Percentiles rank a stretch among this genome's conserved stretches.
Evolutionary conservation across 1,140 invertebrate genomes (phyloP).

Genomic region (Pogonognathellus flavescens): DNA sequence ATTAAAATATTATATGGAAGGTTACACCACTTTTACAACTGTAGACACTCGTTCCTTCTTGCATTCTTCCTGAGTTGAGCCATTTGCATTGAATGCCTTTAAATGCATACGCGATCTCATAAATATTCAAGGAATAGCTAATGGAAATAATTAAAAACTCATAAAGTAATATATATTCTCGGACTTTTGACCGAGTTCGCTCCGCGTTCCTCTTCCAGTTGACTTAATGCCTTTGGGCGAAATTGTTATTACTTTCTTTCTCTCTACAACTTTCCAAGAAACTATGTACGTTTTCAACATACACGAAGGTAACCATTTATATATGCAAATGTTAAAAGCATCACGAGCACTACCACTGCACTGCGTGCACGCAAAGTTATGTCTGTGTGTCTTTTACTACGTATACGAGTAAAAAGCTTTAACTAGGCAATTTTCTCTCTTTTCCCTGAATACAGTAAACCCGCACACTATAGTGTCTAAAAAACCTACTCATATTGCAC

Average conservation of each 20-base stretch:
- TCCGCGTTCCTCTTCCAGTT: background rate
- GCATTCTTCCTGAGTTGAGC: background rate
- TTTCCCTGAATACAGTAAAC: constrained; percentile 12
- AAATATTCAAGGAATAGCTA: constrained; percentile 28
- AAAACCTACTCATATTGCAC: too few species aligned
- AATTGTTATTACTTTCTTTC: constrained; percentile 37
- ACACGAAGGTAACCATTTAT: background rate
- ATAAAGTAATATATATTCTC: constrained; percentile 46
- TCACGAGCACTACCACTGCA: background rate
- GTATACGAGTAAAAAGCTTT: constrained; percentile 7
- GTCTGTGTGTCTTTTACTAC: too few species aligned
- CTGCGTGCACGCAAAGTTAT: background rate
- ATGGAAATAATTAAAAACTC: constrained; percentile 48
- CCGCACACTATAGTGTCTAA: background rate
- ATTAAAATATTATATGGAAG: background rate
- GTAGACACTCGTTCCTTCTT: background rate
- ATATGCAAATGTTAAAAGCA: background rate
- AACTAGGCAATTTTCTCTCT: constrained; percentile 1
- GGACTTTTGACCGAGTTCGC: constrained; percentile 25
- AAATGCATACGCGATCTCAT: constrained; percentile 2
- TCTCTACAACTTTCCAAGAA: background rate
- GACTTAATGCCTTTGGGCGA: background rate
- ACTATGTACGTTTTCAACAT: background rate
- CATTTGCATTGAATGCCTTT: background rate
- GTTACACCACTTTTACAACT: background rate